Evolutionary conservation across 2,888 invertebrate genomes (phyloP).

Genomic region (Leptopterna dolabrata): DNA sequence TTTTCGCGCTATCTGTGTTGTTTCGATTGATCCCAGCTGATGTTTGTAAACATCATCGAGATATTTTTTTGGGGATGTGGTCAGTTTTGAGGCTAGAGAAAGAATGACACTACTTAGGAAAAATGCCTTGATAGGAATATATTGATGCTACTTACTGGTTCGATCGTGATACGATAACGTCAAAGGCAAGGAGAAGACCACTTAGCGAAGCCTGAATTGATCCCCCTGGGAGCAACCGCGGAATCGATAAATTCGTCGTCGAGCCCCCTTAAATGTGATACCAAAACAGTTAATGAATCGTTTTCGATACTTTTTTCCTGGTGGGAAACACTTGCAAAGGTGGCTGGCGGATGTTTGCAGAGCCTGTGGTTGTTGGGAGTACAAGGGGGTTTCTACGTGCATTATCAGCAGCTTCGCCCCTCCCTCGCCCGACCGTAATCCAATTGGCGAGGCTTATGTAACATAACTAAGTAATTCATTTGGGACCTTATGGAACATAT

Average conservation of each 20-base stretch:
- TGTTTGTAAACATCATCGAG: not conserved
- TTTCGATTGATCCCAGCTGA: not conserved
- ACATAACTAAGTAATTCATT: conserved; percentile 51
- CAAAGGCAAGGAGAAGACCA: not conserved
- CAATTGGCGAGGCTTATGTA: conserved; percentile 48
- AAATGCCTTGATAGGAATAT: not conserved
- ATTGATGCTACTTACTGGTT: conserved; percentile 29
- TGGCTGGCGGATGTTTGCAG: not conserved
- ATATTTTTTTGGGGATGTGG: not conserved
- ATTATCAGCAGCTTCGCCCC: conserved; percentile 46
- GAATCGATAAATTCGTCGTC: conserved; percentile 19
- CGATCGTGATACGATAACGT: conserved; percentile 15
- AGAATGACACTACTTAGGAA: not conserved
- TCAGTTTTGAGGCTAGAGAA: not conserved
- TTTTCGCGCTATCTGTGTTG: not conserved
- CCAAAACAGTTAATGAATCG: not conserved
- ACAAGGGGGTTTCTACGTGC: conserved; percentile 31
- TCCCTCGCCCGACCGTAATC: conserved; percentile 21
- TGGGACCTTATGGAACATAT: conserved; percentile 28
- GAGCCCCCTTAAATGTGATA: not conserved
- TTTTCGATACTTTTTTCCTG: not conserved
- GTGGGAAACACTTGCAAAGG: not conserved
- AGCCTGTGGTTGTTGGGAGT: conserved; percentile 28
- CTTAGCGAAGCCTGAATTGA: not conserved
- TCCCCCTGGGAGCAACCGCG: not conserved